These are phyloP conservation scores for Rhagoletis pomonella DNA, from an alignment of 1,140 invertebrate species.

Conservation along the genomic window DNA sequence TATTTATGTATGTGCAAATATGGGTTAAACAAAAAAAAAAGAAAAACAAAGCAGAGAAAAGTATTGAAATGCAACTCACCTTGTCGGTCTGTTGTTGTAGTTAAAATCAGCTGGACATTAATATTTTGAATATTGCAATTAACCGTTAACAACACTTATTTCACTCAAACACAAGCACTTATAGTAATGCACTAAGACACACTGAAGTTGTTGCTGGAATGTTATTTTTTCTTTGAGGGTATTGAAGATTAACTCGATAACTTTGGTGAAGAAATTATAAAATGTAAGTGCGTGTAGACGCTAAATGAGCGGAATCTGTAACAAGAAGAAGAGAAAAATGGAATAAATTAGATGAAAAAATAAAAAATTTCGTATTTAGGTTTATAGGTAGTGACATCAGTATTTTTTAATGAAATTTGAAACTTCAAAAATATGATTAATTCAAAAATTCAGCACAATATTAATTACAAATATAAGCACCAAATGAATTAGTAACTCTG, in stretches of 20 bases:
- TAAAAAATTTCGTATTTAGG: background rate
- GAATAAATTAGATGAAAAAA: background rate
- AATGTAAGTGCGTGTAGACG: background rate
- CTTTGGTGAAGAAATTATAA: background rate
- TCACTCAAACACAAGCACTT: background rate
- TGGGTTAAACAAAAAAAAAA: no score
- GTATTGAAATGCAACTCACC: no score
- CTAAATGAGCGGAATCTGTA: conserved; percentile 28
- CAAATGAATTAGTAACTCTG: no score
- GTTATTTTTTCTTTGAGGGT: background rate
- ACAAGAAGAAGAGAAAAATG: background rate
- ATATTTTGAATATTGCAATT: conserved; percentile 30
- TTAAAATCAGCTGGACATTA: background rate
- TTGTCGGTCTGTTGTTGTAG: background rate
- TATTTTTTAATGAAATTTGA: no score
- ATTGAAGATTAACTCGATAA: background rate
- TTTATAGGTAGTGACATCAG: no score
- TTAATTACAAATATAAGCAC: no score
- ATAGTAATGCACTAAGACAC: background rate
- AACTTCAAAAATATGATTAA: no score
- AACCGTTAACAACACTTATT: background rate
- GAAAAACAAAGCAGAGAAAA: no score
- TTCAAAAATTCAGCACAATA: no score
- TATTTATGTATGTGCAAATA: no score
- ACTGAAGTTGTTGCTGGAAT: background rate